Evolutionary conservation across 2,113 vertebrate species (phyloP), one percentile per base, ranked within the genome.

Genomic region (Barbus barbus): DNA sequence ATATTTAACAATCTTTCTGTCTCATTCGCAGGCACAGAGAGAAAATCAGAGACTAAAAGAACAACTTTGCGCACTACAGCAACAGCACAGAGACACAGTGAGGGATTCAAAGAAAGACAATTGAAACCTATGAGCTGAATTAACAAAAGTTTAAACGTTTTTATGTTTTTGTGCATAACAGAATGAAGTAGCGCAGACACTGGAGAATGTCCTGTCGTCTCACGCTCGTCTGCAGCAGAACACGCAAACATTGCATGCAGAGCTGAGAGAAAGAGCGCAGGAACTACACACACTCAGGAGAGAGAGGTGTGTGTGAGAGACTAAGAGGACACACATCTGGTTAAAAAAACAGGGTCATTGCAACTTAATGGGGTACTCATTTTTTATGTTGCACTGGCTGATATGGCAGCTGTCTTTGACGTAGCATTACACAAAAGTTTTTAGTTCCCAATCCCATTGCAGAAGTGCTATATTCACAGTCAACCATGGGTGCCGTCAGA

Each of bases 191-290:
- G 88, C 89, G 24, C 33, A 90, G 58, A 91, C 91, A 63, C 72
- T 95, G 87, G 90, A 95, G 82, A 92, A 90, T 0, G 82, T 92
- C 28, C 81, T 95, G 78, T 87, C 89, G 48, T 93, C 93, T 84
- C 88, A 90, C 33, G 84, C 88, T 56, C 90, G 90, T 87, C 90
- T 92, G 85, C 93, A 94, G 56, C 87, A 86, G 11, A 91, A 92
- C 78, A 87, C 94, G 79, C 88, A 93, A 65, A 91, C 84, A 7
- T 86, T 91, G 38, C 93, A 94, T 22, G 88, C 88, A 4, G 92
- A 95, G 78, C 89, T 94, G 16, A 90, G 87, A 18, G 85, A 85
- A 3, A 92, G 85, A 81, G 92, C 93, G 5, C 88, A 90, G 0
- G 92, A 95, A 84, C 90, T 93, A 28, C 84, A 78, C 38, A 87